These are phyloP conservation scores for Caenorhabditis imperialis DNA, from an alignment of 2,888 invertebrate species.

Conservation along the genomic window DNA sequence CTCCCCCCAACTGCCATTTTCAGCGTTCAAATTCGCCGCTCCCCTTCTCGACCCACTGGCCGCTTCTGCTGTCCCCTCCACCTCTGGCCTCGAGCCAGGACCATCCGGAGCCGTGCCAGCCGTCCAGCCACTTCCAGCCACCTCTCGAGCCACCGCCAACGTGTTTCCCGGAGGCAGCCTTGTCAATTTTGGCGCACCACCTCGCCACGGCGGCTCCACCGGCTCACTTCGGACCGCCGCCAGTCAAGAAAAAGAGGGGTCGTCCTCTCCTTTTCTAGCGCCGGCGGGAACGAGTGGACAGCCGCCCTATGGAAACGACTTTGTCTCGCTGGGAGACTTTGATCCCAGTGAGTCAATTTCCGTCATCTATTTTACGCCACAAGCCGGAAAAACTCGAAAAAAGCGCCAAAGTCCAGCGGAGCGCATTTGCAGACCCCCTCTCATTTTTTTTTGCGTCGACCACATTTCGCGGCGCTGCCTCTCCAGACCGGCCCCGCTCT, in stretches of 20 bases:
- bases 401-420: no score
- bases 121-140: constrained; percentile 3
- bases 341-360: constrained; percentile 68
- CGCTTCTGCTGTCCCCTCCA: constrained; percentile 22
- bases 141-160: constrained; percentile 64
- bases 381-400: no score
- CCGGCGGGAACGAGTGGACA: background rate
- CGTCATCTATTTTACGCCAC: no score
- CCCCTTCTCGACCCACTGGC: constrained; percentile 52
- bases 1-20: background rate
- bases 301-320: constrained; percentile 57
- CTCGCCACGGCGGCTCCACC: constrained; percentile 9
- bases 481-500: no score
- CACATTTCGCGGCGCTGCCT: no score
- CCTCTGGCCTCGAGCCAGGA: no score
- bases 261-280: constrained; percentile 59
- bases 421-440: no score
- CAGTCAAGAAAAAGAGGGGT: constrained; percentile 54
- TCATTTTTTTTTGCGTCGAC: no score
- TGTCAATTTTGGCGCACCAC: constrained; percentile 56
- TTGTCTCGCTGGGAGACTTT: constrained; percentile 63
- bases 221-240: background rate
- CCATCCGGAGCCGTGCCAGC: constrained; percentile 12
- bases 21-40: constrained; percentile 53
- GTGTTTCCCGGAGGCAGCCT: constrained; percentile 61